Conservation (phyloP, 2,888 invertebrate genomes). For the Alloplasta piceator region DNA sequence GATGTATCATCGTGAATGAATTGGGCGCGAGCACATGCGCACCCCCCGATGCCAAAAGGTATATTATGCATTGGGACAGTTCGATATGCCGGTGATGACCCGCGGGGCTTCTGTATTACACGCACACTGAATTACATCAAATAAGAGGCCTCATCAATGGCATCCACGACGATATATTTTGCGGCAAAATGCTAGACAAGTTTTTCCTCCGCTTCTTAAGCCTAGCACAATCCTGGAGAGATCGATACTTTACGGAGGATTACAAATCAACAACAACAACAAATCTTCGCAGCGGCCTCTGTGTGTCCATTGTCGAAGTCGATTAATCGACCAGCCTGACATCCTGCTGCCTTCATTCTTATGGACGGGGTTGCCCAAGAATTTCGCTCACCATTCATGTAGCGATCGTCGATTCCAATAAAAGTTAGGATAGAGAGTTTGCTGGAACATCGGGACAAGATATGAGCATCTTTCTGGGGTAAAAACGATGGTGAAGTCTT, state of each 20-base stretch:
- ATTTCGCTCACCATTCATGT: too few relatives aligned
- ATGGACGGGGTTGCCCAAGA: not conserved
- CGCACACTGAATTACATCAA: conserved; percentile 21
- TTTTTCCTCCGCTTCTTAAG: conserved; percentile 19
- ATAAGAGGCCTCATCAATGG: conserved; percentile 21
- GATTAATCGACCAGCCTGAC: conserved; percentile 67
- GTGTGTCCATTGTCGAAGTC: conserved; percentile 51
- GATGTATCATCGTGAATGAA: conserved; percentile 55
- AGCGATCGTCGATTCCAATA: too few relatives aligned
- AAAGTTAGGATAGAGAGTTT: not conserved
- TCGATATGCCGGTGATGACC: conserved; percentile 36
- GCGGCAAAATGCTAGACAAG: conserved; percentile 27
- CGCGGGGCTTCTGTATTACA: conserved; percentile 56
- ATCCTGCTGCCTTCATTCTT: conserved; percentile 54
- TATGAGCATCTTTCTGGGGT: too few relatives aligned
- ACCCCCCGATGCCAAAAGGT: conserved; percentile 56
- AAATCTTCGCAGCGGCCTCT: conserved; percentile 17
- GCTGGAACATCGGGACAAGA: not conserved
- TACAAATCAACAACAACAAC: conserved; percentile 54
- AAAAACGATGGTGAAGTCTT: too few relatives aligned
- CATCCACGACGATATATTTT: conserved; percentile 25
- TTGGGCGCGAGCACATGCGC: conserved; percentile 2
- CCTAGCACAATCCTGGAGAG: conserved; percentile 32
- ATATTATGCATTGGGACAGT: conserved; percentile 9
- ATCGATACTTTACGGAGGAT: conserved; percentile 64